Evolutionary conservation across 2,113 vertebrate genomes (phyloP).

Genomic region (Eudyptes chrysolophus): DNA sequence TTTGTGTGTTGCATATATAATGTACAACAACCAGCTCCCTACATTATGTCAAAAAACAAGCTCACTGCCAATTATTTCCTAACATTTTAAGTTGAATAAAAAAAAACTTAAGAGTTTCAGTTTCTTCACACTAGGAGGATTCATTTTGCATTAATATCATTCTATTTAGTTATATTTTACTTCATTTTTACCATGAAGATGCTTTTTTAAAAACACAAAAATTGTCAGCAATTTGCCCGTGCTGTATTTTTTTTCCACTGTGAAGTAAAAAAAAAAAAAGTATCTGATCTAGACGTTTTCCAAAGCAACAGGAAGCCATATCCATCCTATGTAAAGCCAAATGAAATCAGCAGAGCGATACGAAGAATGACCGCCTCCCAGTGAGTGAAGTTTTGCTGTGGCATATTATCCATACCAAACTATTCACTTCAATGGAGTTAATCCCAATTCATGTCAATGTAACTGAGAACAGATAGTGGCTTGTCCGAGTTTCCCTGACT

Average conservation of each 20-base stretch:
- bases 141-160: background rate
- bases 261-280: background rate
- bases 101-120: accelerated
- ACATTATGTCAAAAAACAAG: background rate
- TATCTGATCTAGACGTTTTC: background rate
- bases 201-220: background rate
- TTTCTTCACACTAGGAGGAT: background rate
- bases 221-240: background rate
- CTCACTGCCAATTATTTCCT: background rate
- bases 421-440: background rate
- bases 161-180: background rate
- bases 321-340: background rate
- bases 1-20: background rate
- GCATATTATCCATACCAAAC: background rate
- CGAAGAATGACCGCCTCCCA: accelerated
- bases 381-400: background rate
- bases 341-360: background rate
- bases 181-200: background rate
- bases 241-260: background rate
- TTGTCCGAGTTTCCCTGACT: background rate
- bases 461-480: background rate
- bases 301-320: background rate
- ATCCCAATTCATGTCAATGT: background rate
- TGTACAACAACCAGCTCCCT: background rate
- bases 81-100: background rate